A percentile compares a stretch with the other conserved stretches of the same genome.
Evolutionary conservation across 2,888 invertebrate species (phyloP).

Genomic region (Nephrotoma flavescens): DNA sequence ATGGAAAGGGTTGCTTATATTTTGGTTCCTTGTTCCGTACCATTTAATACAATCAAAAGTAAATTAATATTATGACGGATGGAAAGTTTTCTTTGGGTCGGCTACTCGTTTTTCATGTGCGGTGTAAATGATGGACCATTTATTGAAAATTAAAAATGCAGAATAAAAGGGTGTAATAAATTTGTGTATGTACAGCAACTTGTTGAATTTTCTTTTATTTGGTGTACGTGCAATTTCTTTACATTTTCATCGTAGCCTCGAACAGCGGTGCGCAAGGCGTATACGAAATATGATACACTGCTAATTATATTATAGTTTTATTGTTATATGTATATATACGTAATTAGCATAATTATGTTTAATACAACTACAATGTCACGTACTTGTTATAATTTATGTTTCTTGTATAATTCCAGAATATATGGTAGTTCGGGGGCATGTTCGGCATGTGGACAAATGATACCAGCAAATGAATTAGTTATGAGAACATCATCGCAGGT

Average conservation of each 20-base stretch:
- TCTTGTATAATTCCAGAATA: constrained; percentile 49
- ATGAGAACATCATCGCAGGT: constrained; percentile 45
- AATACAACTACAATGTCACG: neutral
- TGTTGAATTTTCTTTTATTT: neutral
- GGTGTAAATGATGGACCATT: neutral
- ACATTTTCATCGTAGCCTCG: neutral
- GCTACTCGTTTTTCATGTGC: neutral
- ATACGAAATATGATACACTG: neutral
- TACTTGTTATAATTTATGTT: neutral
- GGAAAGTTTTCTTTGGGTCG: neutral
- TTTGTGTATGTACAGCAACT: neutral
- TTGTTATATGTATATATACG: neutral
- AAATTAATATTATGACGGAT: neutral
- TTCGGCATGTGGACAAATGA: constrained; percentile 80
- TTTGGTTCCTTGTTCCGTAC: neutral
- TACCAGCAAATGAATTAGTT: constrained; percentile 86
- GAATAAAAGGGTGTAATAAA: neutral
- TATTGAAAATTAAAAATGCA: neutral
- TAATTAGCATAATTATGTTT: neutral
- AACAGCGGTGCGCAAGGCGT: neutral
- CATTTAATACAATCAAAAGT: neutral
- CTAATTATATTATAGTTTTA: neutral
- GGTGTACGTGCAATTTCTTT: neutral
- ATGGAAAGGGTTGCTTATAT: neutral
- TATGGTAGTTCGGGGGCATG: constrained; percentile 83